These are phyloP conservation scores for Onychorhynchus coronatus DNA, from an alignment of 2,113 vertebrate genomes.

Conservation along the genomic window DNA sequence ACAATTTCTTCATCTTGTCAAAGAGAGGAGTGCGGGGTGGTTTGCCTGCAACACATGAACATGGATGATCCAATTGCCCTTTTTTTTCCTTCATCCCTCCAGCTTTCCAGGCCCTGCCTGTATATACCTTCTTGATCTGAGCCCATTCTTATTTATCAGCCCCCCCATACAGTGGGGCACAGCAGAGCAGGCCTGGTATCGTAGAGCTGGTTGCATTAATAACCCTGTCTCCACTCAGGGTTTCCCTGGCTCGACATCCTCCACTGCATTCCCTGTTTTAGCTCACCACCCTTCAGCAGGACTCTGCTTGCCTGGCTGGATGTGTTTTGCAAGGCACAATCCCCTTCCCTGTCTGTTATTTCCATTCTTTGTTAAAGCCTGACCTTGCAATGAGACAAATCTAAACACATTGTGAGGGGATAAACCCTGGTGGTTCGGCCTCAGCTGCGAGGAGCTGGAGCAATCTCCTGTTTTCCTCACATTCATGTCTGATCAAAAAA, in stretches of 20 bases:
- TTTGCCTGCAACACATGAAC: neutral
- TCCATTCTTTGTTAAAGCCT: neutral
- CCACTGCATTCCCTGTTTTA: neutral
- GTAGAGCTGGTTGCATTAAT: neutral
- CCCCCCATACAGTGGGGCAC: neutral
- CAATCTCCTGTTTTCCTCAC: neutral
- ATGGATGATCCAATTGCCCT: neutral
- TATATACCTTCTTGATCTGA: neutral
- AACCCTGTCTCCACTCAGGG: neutral
- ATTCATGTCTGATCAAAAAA: neutral
- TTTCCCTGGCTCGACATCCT: neutral
- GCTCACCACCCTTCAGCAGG: neutral
- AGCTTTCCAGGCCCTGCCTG: neutral
- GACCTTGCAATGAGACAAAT: neutral
- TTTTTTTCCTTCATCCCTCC: neutral
- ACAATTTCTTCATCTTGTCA: neutral
- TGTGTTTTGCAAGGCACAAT: neutral
- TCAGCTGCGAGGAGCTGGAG: neutral
- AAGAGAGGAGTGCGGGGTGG: neutral
- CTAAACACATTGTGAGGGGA: neutral
- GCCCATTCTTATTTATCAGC: neutral
- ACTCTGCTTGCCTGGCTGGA: neutral
- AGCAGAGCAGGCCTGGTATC: rapidly evolving
- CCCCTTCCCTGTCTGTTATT: neutral
- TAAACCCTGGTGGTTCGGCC: neutral